Evolutionary conservation across 2,888 invertebrate species (phyloP).

Genomic region (Apotomis turbidana): DNA sequence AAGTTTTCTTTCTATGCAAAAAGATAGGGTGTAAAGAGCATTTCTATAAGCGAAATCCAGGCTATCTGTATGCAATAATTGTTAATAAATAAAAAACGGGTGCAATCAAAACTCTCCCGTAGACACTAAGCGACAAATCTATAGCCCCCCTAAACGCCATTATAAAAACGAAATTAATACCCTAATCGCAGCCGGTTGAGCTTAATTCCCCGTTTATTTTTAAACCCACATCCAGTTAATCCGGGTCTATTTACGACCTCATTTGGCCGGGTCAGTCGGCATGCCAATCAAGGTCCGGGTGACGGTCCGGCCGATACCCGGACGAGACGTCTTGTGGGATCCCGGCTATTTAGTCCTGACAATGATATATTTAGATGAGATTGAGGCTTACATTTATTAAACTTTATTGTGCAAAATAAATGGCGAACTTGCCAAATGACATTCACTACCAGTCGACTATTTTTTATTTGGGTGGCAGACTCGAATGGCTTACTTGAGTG

Average conservation of each 20-base stretch:
- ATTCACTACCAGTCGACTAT: too few relatives aligned
- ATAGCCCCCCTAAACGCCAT: neutral
- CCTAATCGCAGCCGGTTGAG: conserved; percentile 18
- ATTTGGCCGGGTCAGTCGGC: conserved; percentile 37
- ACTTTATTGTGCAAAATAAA: too few relatives aligned
- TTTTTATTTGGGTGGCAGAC: too few relatives aligned
- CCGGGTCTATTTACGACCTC: conserved; percentile 36
- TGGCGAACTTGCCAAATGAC: too few relatives aligned
- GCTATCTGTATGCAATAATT: too few relatives aligned
- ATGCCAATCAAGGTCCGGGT: conserved; percentile 31
- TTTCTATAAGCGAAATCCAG: too few relatives aligned
- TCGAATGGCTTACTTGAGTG: too few relatives aligned
- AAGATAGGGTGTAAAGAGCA: too few relatives aligned
- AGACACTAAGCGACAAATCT: neutral
- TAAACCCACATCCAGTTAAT: conserved; percentile 28
- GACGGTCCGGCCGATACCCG: conserved; percentile 8
- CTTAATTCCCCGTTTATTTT: conserved; percentile 33
- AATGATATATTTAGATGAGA: conserved; percentile 18
- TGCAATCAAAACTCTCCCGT: too few relatives aligned
- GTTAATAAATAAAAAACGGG: too few relatives aligned
- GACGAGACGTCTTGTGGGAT: conserved; percentile 15
- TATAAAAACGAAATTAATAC: conserved; percentile 17
- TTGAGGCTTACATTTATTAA: neutral
- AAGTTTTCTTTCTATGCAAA: too few relatives aligned
- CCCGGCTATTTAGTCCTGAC: conserved; percentile 13